Conservation (phyloP, 2,888 invertebrate genomes). For the Thereva unica region DNA sequence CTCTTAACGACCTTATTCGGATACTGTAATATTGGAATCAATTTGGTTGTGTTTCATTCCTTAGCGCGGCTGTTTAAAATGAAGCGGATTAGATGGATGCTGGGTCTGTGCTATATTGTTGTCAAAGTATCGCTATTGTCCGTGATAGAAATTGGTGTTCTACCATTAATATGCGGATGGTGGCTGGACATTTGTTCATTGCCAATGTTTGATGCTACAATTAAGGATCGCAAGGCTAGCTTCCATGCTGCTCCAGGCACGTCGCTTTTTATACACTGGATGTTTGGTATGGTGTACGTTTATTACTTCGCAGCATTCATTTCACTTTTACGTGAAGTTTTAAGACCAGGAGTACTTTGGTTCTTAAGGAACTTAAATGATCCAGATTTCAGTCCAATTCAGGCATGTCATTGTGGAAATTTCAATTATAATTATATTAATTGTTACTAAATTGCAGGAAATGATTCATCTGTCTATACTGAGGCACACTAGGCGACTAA, state of each 20-base stretch:
- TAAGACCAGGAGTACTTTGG: constrained; percentile 97
- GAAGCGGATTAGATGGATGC: constrained; percentile 77
- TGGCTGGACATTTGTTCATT: constrained; percentile 98
- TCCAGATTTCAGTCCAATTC: constrained; percentile 98
- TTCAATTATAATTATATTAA: not conserved
- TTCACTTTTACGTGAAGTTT: constrained; percentile 85
- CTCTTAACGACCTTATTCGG: constrained; percentile 90
- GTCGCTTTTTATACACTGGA: constrained; percentile 98
- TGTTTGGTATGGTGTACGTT: constrained; percentile 98
- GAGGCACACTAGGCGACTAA: constrained; percentile 84
- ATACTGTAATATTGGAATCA: constrained; percentile 86
- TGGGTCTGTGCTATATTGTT: constrained; percentile 87
- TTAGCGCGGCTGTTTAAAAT: constrained; percentile 80
- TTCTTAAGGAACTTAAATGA: constrained; percentile 97
- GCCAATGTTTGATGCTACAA: constrained; percentile 85
- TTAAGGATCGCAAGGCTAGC: constrained; percentile 84
- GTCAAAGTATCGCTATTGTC: constrained; percentile 87
- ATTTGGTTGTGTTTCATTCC: constrained; percentile 81
- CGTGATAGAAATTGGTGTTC: constrained; percentile 95
- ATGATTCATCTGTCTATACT: constrained; percentile 97
- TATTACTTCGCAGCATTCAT: constrained; percentile 99
- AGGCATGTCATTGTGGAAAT: constrained; percentile 60
- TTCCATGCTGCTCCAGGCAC: constrained; percentile 93
- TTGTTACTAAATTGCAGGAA: constrained; percentile 63
- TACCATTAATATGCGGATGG: constrained; percentile 97